Evolutionary conservation across 2,888 invertebrate genomes (phyloP), one percentile per base, ranked within the genome.

Genomic region (Leucophenga maculata): DNA sequence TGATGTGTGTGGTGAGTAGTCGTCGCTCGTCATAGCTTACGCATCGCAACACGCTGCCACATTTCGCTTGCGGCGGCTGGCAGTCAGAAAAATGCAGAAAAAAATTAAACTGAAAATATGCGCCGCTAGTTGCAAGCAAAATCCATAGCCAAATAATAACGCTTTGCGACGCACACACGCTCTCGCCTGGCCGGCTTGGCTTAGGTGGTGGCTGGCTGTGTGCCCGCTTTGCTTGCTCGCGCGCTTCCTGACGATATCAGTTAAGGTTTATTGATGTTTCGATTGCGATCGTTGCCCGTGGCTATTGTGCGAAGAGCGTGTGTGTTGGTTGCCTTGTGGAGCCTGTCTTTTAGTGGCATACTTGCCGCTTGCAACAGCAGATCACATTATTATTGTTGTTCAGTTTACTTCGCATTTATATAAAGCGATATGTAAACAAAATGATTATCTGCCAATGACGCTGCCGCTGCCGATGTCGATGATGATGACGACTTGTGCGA

Each of bases 211-310:
- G 26, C 26, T 3, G 26, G 26, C 26, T 26, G 26, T 2, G 26
- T 26, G 26, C 26, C 26, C 59, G 32, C 69, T 13, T 32, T 32
- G 18, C 55, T 44, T 22, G 68, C 67, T 69, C 4, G 72, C 69
- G 11, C 69, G 71, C 62, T 65, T 60, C 69, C 66, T 74, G 77
- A 62, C 72, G 52, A 65, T 76, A 81, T 83, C 81, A 83, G 83
- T 81, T 81, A 81, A 83, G 80, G 79, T 83, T 81, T 81, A 81
- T 81, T 81, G 81, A 81, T 81, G 81, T 81, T 83, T 81, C 80
- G 81, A 81, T 81, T 83, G 78, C 70, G 79, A 81, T 81, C 81
- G 78, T 69, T 71, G 83, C 81, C 78, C 74, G 75, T 70, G 81
- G 81, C 83, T 74, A 77, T 82, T 74, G 52, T 75, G 73, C 59